Percentiles rank a stretch among this genome's conserved stretches.
Evolutionary conservation across 2,888 invertebrate species (phyloP).

Genomic region (Philaethria dido): DNA sequence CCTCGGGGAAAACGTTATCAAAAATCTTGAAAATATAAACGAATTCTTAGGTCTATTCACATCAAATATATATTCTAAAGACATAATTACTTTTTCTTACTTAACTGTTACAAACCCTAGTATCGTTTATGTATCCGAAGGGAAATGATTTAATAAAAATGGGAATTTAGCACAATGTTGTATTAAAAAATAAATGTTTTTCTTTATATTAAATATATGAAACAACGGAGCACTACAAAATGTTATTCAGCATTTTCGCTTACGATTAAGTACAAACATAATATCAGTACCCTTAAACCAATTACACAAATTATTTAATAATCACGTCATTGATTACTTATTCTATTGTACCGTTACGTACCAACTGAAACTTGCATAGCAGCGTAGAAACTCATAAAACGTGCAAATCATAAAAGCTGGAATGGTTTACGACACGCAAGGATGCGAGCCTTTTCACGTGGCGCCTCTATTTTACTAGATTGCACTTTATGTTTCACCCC

Average conservation of each 20-base stretch:
- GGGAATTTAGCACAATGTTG: not conserved
- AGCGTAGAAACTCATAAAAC: conserved; percentile 64
- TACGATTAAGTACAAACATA: not conserved
- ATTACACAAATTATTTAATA: conserved; percentile 36
- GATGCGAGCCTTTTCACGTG: conserved; percentile 60
- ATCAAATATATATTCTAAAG: conserved; percentile 14
- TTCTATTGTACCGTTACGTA: conserved; percentile 48
- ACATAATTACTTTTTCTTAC: not conserved
- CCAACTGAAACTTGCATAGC: conserved; percentile 58
- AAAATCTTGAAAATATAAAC: conserved; percentile 26
- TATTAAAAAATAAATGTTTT: not conserved
- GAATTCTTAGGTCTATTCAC: conserved; percentile 20
- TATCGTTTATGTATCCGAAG: too few relatives aligned
- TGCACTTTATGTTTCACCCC: conserved; percentile 69
- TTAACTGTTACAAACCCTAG: too few relatives aligned
- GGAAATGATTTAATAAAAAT: too few relatives aligned
- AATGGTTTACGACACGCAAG: conserved; percentile 72
- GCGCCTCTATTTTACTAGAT: conserved; percentile 67
- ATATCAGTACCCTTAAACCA: conserved; percentile 15
- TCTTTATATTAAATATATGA: not conserved
- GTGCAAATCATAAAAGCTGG: conserved; percentile 63
- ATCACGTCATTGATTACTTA: conserved; percentile 33
- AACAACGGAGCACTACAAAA: not conserved
- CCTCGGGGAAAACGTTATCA: conserved; percentile 7
- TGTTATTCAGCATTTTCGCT: not conserved